phyloP scores from a whole-genome alignment of 2,797 vertebrate species.

The Malacoraja senta region DNA sequence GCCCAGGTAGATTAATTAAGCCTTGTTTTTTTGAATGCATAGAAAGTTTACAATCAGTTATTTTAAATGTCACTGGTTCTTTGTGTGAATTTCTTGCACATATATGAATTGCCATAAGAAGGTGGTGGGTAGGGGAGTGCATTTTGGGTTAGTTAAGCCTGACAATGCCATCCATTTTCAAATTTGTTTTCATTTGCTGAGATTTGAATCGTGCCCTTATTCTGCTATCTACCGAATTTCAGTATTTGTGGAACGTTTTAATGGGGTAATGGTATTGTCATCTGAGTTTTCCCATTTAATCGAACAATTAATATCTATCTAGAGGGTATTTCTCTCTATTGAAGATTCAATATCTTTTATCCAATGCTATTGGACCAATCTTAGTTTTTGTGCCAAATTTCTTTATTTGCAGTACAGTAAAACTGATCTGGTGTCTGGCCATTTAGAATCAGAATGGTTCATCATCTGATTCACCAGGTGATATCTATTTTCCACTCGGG shows the following conservation, averaged over 20 bases:
- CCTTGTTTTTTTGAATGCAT: neutral
- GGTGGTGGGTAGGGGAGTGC: neutral
- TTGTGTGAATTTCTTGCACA: neutral
- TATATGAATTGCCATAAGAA: neutral
- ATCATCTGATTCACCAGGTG: too few relatives aligned
- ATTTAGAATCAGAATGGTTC: too few relatives aligned
- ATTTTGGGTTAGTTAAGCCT: neutral
- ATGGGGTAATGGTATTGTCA: too few relatives aligned
- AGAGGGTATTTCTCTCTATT: neutral
- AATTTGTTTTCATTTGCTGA: neutral
- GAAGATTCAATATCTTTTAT: neutral
- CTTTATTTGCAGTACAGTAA: neutral
- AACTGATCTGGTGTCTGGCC: neutral
- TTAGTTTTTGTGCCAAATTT: neutral
- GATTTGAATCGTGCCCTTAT: neutral
- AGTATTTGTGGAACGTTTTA: too few relatives aligned
- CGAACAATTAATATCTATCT: neutral
- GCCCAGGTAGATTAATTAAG: neutral
- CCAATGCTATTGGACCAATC: neutral
- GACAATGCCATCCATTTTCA: neutral
- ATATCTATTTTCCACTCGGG: too few relatives aligned
- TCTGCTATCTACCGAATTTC: neutral
- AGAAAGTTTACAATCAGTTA: neutral
- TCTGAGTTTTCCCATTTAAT: neutral
- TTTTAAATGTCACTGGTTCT: neutral